These are phyloP conservation scores for Craniophora ligustri DNA, from an alignment of 2,888 invertebrate genomes.

Conservation along the genomic window DNA sequence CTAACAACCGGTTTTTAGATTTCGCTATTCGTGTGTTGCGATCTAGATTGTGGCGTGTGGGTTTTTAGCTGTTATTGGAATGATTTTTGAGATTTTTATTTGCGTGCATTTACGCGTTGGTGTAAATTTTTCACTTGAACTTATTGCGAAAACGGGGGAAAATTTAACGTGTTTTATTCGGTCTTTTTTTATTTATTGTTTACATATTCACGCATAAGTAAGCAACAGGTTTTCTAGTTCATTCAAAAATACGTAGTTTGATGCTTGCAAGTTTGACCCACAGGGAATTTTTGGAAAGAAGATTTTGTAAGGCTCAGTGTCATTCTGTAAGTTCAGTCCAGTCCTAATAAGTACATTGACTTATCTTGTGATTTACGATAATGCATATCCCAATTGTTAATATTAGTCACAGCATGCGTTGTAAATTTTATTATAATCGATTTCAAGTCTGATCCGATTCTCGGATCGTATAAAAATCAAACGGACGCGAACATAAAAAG, in stretches of 20 bases:
- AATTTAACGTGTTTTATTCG: slow-evolving; percentile 17
- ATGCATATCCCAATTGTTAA: slow-evolving; percentile 36
- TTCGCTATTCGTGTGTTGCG: slow-evolving; percentile 61
- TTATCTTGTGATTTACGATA: slow-evolving; percentile 32
- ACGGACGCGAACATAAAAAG: slow-evolving; percentile 78
- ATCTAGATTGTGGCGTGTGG: slow-evolving; percentile 61
- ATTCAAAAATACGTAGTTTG: slow-evolving; percentile 12
- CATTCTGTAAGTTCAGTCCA: background rate
- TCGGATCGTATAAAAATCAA: slow-evolving; percentile 75
- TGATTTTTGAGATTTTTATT: slow-evolving; percentile 47
- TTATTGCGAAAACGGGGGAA: slow-evolving; percentile 10
- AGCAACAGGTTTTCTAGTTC: slow-evolving; percentile 41
- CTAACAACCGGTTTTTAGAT: slow-evolving; percentile 70
- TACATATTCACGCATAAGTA: slow-evolving; percentile 13
- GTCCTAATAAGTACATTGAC: slow-evolving; percentile 26
- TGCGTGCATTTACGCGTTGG: slow-evolving; percentile 27
- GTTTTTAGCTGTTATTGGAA: slow-evolving; percentile 41
- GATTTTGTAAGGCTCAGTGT: slow-evolving; percentile 11
- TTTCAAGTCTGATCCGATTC: slow-evolving; percentile 60
- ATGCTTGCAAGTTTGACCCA: slow-evolving; percentile 14
- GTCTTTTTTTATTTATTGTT: slow-evolving; percentile 13
- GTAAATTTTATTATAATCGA: slow-evolving; percentile 66
- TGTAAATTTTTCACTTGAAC: slow-evolving; percentile 24
- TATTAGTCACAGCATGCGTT: slow-evolving; percentile 51
- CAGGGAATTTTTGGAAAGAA: slow-evolving; percentile 10